Percentiles rank a stretch among this genome's conserved stretches.
phyloP scores from a whole-genome alignment of 2,888 invertebrate species.

The Tetranychus piercei region DNA sequence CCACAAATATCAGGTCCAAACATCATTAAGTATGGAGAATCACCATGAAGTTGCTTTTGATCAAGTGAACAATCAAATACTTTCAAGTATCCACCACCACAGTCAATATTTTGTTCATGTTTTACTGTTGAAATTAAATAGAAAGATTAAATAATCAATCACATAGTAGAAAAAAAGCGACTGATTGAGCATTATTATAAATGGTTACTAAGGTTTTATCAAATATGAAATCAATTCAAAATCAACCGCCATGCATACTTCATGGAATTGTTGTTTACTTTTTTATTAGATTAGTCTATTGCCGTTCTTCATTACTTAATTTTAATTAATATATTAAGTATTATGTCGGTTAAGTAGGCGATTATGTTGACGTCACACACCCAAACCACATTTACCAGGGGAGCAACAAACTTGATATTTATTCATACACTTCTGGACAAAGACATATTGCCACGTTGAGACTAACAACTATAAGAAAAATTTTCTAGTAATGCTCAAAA shows the following conservation, averaged over 20 bases:
- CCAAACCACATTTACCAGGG: not conserved
- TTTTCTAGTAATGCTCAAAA: too few relatives aligned
- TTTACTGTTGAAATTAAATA: constrained; percentile 45
- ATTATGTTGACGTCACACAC: not conserved
- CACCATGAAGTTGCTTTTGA: constrained; percentile 89
- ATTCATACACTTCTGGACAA: not conserved
- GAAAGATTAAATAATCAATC: not conserved
- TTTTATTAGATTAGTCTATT: too few relatives aligned
- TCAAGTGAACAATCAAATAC: constrained; percentile 72
- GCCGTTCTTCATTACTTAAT: too few relatives aligned
- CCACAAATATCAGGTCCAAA: constrained; percentile 61
- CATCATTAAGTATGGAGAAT: constrained; percentile 89
- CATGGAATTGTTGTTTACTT: too few relatives aligned
- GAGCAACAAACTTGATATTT: not conserved
- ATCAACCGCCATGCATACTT: too few relatives aligned
- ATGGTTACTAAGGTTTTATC: too few relatives aligned
- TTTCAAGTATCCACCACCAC: constrained; percentile 79
- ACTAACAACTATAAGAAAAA: too few relatives aligned
- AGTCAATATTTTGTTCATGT: constrained; percentile 98
- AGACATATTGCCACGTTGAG: not conserved
- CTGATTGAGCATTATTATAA: too few relatives aligned
- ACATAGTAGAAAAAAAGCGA: not conserved
- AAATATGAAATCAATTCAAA: too few relatives aligned
- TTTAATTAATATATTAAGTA: too few relatives aligned
- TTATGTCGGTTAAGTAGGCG: not conserved